phyloP scores from a whole-genome alignment of 2,888 invertebrate species.

The Pegoplata infirma region DNA sequence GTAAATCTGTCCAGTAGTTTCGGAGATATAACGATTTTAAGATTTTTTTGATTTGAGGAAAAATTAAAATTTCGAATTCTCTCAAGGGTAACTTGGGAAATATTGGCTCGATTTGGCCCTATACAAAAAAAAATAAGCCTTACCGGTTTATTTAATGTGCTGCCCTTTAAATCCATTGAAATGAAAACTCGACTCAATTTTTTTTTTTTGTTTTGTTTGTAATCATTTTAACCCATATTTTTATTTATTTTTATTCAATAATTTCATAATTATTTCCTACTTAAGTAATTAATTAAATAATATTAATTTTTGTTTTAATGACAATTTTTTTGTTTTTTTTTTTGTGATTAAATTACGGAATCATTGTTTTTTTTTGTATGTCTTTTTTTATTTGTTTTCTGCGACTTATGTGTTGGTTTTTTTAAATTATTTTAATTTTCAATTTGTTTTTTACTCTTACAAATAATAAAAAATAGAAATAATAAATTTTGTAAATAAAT shows the following conservation, averaged over 20 bases:
- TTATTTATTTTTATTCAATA: slow-evolving; percentile 48
- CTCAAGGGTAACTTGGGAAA: too few species aligned
- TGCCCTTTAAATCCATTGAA: too few species aligned
- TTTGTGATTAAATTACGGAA: slow-evolving; percentile 41
- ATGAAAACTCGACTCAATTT: slow-evolving; percentile 1
- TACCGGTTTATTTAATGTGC: too few species aligned
- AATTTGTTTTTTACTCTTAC: slow-evolving; percentile 7
- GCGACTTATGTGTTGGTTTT: neutral
- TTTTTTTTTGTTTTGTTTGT: slow-evolving; percentile 19
- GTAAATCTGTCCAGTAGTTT: too few species aligned
- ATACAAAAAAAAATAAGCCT: too few species aligned
- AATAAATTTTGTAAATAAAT: slow-evolving; percentile 33
- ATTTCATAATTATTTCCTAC: slow-evolving; percentile 57
- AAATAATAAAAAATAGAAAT: neutral
- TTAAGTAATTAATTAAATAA: slow-evolving; percentile 61
- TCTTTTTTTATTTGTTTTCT: slow-evolving; percentile 36
- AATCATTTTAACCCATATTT: slow-evolving; percentile 48
- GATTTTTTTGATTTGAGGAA: too few species aligned
- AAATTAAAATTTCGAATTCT: too few species aligned
- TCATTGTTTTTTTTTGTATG: slow-evolving; percentile 32
- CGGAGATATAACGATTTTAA: too few species aligned
- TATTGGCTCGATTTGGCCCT: too few species aligned
- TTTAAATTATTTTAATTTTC: slow-evolving; percentile 51
- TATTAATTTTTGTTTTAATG: slow-evolving; percentile 33
- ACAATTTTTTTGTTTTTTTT: slow-evolving; percentile 21